Conservation (phyloP, 2,888 invertebrate species). For the Ariolimax columbianus region DNA sequence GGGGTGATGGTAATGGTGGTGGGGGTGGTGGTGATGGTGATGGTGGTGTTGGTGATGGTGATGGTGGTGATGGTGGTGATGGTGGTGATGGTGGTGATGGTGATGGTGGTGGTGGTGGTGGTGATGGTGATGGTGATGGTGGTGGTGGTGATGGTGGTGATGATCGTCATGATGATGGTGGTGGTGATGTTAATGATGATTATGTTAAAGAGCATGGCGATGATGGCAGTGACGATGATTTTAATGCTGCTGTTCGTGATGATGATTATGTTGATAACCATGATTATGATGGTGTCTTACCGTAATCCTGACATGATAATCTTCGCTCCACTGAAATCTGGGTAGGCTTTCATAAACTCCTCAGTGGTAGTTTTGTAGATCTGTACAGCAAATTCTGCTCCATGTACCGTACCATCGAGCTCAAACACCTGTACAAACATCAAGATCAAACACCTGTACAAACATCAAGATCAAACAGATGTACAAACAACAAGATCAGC, state of each 20-base stretch:
- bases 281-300: constrained; percentile 9
- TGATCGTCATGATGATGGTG: not conserved
- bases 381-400: constrained; percentile 58
- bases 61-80: too few relatives aligned
- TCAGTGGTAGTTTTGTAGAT: constrained; percentile 60
- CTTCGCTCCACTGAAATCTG: constrained; percentile 68
- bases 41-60: too few relatives aligned
- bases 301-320: constrained; percentile 60
- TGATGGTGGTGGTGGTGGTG: too few relatives aligned
- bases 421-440: constrained; percentile 69
- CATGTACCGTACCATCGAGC: constrained; percentile 63
- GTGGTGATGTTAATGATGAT: not conserved
- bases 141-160: not conserved
- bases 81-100: too few relatives aligned
- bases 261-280: not conserved
- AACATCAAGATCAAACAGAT: not conserved
- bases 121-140: not conserved
- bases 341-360: constrained; percentile 61
- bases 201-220: not conserved
- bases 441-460: not conserved
- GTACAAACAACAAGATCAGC: not conserved
- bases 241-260: not conserved
- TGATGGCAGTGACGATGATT: not conserved
- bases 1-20: too few relatives aligned
- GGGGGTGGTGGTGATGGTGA: too few relatives aligned